These are phyloP conservation scores for Phaethon lepturus DNA, from an alignment of 2,113 vertebrate species.

Conservation along the genomic window DNA sequence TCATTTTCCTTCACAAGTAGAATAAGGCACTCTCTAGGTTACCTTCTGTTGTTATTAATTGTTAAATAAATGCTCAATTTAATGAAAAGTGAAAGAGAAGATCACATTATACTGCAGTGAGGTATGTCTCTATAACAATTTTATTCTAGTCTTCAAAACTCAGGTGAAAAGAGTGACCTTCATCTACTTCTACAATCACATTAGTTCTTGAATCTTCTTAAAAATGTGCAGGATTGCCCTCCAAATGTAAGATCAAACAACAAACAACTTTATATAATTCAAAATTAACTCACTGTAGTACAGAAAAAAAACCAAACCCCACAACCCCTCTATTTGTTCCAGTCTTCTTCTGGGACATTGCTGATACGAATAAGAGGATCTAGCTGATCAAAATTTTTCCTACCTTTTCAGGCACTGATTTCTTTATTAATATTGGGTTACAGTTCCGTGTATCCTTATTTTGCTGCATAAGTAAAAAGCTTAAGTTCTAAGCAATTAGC, in stretches of 20 bases:
- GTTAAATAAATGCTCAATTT: neutral
- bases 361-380: neutral
- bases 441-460: neutral
- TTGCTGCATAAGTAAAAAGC: neutral
- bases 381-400: neutral
- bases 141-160: neutral
- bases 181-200: neutral
- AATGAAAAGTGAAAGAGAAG: neutral
- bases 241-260: neutral
- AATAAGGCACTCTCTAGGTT: neutral
- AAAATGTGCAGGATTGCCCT: neutral
- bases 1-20: neutral
- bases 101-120: neutral
- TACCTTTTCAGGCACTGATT: neutral
- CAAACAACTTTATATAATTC: neutral
- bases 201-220: neutral
- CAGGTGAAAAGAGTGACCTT: neutral
- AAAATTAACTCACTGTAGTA: neutral
- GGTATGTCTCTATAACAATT: neutral
- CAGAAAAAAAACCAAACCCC: neutral
- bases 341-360: neutral
- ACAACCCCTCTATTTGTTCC: neutral
- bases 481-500: neutral
- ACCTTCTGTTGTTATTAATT: neutral
- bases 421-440: neutral